Conservation (phyloP, 2,888 invertebrate genomes). For the Epinotia bilunana region DNA sequence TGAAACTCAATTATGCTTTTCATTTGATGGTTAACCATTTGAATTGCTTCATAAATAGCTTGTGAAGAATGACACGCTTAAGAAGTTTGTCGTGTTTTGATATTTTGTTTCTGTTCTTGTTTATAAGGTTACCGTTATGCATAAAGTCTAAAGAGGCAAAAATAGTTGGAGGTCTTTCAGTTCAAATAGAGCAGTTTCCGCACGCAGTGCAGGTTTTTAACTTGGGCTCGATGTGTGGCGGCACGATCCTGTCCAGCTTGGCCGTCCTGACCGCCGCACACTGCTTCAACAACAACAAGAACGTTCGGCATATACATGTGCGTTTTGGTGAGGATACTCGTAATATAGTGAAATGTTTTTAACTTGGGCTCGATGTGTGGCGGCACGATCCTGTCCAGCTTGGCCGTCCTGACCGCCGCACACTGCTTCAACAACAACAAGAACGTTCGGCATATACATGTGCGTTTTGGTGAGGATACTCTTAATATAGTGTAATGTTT, state of each 20-base stretch:
- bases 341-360: background rate
- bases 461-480: constrained; percentile 14
- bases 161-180: constrained; percentile 12
- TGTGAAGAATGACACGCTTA: background rate
- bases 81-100: background rate
- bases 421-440: constrained; percentile 19
- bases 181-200: constrained; percentile 7
- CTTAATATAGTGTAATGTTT: background rate
- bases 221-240: constrained; percentile 12
- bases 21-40: background rate
- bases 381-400: constrained; percentile 8
- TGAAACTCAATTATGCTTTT: background rate
- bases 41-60: background rate
- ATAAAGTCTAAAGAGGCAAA: background rate
- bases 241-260: constrained; percentile 12
- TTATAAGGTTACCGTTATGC: background rate
- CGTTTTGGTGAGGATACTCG: constrained; percentile 10
- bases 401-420: constrained; percentile 16
- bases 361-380: constrained; percentile 15
- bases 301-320: constrained; percentile 15
- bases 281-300: constrained; percentile 14
- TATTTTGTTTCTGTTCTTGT: background rate
- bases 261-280: constrained; percentile 21
- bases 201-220: constrained; percentile 27
- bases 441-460: constrained; percentile 6